A percentile compares a stretch with the other conserved stretches of the same genome.
phyloP scores from a whole-genome alignment of 2,113 vertebrate species.

The Calyptomena viridis region DNA sequence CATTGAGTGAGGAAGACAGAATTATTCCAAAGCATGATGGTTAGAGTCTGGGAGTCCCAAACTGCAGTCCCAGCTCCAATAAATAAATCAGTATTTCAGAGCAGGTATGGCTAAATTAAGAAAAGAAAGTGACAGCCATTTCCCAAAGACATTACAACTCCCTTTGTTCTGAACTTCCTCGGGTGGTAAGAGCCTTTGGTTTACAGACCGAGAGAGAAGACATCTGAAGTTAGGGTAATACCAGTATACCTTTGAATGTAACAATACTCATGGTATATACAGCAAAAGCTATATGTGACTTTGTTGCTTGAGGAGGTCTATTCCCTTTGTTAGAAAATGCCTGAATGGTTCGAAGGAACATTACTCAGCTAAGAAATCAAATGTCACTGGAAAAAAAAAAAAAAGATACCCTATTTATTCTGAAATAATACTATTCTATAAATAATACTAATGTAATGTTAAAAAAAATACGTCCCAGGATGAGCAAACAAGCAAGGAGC shows the following conservation, averaged over 20 bases:
- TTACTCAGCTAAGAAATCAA: not conserved
- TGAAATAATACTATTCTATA: not conserved
- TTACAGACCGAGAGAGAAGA: not conserved
- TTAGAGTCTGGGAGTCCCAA: not conserved
- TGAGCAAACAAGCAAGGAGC: not conserved
- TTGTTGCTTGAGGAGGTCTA: not conserved
- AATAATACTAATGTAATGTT: not conserved
- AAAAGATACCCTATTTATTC: not conserved
- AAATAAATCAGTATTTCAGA: not conserved
- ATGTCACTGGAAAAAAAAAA: too few relatives aligned
- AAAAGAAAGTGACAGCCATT: not conserved
- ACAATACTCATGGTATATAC: not conserved
- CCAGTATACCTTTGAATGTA: not conserved
- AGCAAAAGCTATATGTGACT: not conserved
- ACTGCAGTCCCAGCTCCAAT: not conserved
- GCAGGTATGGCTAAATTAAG: not conserved
- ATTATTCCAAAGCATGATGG: not conserved
- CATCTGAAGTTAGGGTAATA: not conserved
- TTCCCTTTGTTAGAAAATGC: not conserved
- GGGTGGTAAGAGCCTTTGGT: not conserved
- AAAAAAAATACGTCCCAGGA: not conserved
- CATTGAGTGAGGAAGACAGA: not conserved
- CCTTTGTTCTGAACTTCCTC: not conserved
- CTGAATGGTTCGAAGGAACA: not conserved
- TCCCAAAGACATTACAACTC: not conserved